Evolutionary conservation across 2,113 vertebrate genomes (phyloP).

Genomic region (Hippotragus niger): DNA sequence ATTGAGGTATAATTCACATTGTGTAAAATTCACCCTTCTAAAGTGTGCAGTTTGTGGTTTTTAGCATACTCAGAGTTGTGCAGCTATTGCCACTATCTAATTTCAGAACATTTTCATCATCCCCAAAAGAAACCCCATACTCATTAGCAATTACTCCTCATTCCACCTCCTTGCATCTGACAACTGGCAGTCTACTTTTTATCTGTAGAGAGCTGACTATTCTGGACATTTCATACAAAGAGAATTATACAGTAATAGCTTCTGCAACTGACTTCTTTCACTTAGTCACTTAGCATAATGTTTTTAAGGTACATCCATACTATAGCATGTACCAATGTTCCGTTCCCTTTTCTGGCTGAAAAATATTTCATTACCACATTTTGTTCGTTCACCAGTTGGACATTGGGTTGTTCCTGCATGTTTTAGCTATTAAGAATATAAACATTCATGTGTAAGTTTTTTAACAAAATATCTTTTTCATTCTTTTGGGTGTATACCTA

Average conservation of each 20-base stretch:
- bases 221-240: background rate
- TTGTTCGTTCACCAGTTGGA: background rate
- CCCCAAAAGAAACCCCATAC: background rate
- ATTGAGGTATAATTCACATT: background rate
- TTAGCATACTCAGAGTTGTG: background rate
- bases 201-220: background rate
- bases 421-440: background rate
- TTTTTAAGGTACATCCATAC: background rate
- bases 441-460: background rate
- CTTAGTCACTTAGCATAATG: background rate
- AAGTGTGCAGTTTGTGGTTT: background rate
- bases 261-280: conserved; percentile 1
- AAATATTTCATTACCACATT: background rate
- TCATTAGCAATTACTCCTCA: background rate
- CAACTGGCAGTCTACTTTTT: background rate
- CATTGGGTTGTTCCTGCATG: background rate
- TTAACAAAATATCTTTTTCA: background rate
- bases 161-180: background rate
- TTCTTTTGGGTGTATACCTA: background rate
- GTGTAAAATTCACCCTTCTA: background rate
- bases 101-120: background rate
- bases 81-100: background rate
- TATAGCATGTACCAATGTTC: background rate
- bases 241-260: background rate
- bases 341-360: background rate